These are phyloP conservation scores for Cyphotilapia sp. DNA, from an alignment of 2,113 vertebrate species.

Conservation along the genomic window DNA sequence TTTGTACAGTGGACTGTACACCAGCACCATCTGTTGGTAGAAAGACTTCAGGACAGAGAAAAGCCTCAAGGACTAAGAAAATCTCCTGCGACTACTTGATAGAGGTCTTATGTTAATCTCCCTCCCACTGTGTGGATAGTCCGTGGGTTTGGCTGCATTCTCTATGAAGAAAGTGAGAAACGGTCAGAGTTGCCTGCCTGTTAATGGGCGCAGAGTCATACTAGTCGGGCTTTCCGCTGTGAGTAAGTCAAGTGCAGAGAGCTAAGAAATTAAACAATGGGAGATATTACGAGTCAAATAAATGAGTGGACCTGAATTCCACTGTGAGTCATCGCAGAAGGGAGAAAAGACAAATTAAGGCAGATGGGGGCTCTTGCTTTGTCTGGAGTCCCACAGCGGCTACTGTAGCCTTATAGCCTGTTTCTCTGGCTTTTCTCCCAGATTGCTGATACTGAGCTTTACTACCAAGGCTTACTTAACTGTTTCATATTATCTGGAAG, in stretches of 20 bases:
- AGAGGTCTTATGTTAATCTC: neutral
- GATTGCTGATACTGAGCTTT: neutral
- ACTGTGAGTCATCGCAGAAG: neutral
- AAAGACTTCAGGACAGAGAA: neutral
- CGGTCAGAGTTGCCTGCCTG: neutral
- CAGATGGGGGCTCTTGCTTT: slow-evolving; percentile 13
- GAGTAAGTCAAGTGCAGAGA: slow-evolving; percentile 32
- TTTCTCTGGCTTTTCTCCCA: slow-evolving; percentile 13
- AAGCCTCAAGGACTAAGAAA: neutral
- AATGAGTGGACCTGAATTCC: slow-evolving; percentile 2
- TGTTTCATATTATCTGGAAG: neutral
- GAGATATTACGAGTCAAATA: slow-evolving; percentile 8
- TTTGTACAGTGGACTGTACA: neutral
- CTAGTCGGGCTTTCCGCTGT: neutral
- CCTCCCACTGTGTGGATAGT: neutral
- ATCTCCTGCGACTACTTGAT: slow-evolving; percentile 21
- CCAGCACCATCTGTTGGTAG: slow-evolving; percentile 54
- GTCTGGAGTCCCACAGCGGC: slow-evolving; percentile 10
- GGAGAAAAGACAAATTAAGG: slow-evolving; percentile 11
- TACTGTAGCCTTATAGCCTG: neutral
- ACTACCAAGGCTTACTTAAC: slow-evolving; percentile 8
- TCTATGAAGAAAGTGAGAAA: neutral
- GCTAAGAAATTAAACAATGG: slow-evolving; percentile 20
- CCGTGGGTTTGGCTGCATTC: neutral
- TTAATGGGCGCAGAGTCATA: neutral